phyloP scores from a whole-genome alignment of 2,113 vertebrate genomes.

The Talpa occidentalis region DNA sequence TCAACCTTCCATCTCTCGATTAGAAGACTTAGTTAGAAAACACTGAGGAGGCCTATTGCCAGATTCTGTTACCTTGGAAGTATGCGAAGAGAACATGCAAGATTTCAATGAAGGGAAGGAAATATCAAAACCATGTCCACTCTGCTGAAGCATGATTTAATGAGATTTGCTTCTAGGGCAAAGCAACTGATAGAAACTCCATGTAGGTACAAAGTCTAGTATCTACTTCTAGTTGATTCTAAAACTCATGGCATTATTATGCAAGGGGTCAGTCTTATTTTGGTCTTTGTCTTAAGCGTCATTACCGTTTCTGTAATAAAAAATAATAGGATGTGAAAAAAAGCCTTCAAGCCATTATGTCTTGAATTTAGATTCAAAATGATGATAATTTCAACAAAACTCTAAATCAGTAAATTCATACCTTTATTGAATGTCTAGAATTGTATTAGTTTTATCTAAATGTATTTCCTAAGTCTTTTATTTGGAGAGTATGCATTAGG shows the following conservation, averaged over 20 bases:
- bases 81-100: background rate
- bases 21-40: slow-evolving; percentile 28
- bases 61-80: slow-evolving; percentile 1
- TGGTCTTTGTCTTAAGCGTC: slow-evolving; percentile 22
- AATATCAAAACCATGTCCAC: background rate
- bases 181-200: background rate
- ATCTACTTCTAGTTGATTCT: background rate
- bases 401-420: slow-evolving; percentile 33
- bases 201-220: background rate
- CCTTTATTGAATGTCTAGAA: slow-evolving; percentile 29
- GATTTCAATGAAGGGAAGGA: background rate
- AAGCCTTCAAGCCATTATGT: slow-evolving; percentile 20
- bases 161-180: background rate
- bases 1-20: background rate
- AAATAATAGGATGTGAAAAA: slow-evolving; percentile 2
- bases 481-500: slow-evolving; percentile 24
- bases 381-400: slow-evolving; percentile 39
- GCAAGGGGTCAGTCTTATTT: background rate
- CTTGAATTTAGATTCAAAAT: slow-evolving; percentile 38
- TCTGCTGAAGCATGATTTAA: background rate
- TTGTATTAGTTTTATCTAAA: slow-evolving; percentile 52
- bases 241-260: background rate
- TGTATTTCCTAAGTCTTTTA: slow-evolving; percentile 36
- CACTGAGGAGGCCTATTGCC: background rate
- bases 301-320: slow-evolving; percentile 24